phyloP scores from a whole-genome alignment of 2,797 vertebrate species.

The Mormyrus proboscirostris region DNA sequence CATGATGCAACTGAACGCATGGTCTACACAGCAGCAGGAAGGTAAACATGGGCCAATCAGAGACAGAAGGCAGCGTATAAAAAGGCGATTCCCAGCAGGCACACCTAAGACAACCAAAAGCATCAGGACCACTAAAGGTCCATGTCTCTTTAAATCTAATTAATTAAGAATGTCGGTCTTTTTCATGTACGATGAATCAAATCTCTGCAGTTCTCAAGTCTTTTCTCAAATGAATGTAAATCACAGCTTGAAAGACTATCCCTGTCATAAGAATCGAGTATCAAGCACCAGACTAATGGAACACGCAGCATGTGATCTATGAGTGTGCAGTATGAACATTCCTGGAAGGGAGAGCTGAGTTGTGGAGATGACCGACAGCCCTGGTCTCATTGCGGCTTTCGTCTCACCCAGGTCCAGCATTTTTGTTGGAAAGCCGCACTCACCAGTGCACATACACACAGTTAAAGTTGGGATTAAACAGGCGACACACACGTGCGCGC shows the following conservation, averaged over 20 bases:
- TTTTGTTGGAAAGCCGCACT: neutral
- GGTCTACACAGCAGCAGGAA: neutral
- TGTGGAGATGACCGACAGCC: neutral
- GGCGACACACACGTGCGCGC: neutral
- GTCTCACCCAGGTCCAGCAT: neutral
- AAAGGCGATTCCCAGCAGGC: neutral
- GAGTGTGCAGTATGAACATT: neutral
- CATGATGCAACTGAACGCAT: neutral
- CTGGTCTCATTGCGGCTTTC: neutral
- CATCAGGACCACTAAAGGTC: neutral
- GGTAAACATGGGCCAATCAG: neutral
- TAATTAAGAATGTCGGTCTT: neutral
- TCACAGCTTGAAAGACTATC: conserved; percentile 4
- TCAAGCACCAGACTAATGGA: neutral
- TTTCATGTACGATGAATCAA: neutral
- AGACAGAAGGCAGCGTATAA: neutral
- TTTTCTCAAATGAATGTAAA: neutral
- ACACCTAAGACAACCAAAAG: neutral
- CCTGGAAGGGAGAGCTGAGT: neutral
- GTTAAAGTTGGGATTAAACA: neutral
- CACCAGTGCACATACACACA: neutral
- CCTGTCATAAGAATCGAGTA: neutral
- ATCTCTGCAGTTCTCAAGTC: neutral
- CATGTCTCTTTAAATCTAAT: neutral
- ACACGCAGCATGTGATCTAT: neutral